Conservation (phyloP, 2,888 invertebrate genomes). For the Trypoxylon attenuatum region DNA sequence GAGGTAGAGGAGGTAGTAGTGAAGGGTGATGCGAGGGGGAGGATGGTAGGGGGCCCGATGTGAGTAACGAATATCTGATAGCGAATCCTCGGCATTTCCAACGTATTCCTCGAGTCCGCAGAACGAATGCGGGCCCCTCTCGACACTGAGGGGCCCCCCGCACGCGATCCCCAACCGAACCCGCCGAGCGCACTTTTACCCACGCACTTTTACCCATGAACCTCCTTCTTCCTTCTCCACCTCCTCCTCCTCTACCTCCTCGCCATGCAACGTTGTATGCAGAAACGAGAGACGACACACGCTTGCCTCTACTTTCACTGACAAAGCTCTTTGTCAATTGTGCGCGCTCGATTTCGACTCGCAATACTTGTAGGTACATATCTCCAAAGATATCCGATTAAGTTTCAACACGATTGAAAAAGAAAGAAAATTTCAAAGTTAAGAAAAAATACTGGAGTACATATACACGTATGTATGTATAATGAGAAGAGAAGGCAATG, state of each 20-base stretch:
- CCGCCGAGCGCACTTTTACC: constrained; percentile 53
- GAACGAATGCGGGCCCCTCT: constrained; percentile 61
- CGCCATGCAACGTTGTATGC: constrained; percentile 8
- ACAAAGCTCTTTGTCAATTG: no score
- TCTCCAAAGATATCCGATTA: no score
- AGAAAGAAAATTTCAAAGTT: no score
- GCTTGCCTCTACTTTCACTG: constrained; percentile 13
- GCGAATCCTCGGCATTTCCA: constrained; percentile 59
- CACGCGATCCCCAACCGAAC: constrained; percentile 46
- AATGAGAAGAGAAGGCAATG: no score
- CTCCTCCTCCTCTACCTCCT: background rate
- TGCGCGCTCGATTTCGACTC: no score
- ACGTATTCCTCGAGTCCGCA: constrained; percentile 46
- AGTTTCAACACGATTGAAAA: no score
- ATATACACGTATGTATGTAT: no score
- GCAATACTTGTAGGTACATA: no score
- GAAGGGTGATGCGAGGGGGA: background rate
- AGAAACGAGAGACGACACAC: constrained; percentile 23
- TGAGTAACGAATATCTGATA: constrained; percentile 65
- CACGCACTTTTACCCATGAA: constrained; percentile 47
- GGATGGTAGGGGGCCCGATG: constrained; percentile 36
- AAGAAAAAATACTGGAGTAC: no score
- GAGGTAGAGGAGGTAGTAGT: no score
- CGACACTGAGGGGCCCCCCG: constrained; percentile 55
- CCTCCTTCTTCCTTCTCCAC: background rate